These are phyloP conservation scores for Phyllostomus hastatus DNA, from an alignment of 2,113 vertebrate genomes.

Conservation along the genomic window DNA sequence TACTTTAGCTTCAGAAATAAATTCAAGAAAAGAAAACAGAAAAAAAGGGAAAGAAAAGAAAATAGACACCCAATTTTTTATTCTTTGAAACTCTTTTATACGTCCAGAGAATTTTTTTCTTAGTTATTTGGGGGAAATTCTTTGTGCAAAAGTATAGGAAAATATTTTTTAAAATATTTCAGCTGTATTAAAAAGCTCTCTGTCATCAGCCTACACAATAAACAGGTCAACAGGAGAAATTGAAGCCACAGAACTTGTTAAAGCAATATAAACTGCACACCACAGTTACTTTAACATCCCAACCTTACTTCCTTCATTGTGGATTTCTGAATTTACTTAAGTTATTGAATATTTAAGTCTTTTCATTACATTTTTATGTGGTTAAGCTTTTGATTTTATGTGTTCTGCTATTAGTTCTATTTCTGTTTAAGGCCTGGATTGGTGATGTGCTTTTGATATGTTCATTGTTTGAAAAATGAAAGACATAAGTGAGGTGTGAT, in stretches of 20 bases:
- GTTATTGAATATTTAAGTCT: neutral
- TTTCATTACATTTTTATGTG: neutral
- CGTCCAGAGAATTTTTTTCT: neutral
- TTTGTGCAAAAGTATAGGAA: neutral
- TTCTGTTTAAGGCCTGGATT: neutral
- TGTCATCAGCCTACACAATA: neutral
- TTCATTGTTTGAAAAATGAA: neutral
- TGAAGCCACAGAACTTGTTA: neutral
- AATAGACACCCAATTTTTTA: conserved; percentile 54
- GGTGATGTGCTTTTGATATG: neutral
- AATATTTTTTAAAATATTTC: neutral
- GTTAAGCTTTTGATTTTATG: conserved; percentile 3
- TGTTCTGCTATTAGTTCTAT: conserved; percentile 8
- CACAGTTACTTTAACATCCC: neutral
- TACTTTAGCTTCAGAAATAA: conserved; percentile 57
- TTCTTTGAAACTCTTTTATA: conserved; percentile 38
- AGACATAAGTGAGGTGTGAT: neutral
- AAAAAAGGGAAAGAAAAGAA: conserved; percentile 32
- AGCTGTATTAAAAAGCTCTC: neutral
- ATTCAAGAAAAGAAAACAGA: conserved; percentile 46
- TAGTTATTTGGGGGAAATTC: neutral
- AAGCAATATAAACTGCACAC: neutral
- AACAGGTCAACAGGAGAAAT: neutral
- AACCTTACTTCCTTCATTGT: neutral
- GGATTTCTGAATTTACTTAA: neutral